A percentile compares a stretch with the other conserved stretches of the same genome.
Evolutionary conservation across 2,888 invertebrate genomes (phyloP).

Genomic region (Brachyptera putata): DNA sequence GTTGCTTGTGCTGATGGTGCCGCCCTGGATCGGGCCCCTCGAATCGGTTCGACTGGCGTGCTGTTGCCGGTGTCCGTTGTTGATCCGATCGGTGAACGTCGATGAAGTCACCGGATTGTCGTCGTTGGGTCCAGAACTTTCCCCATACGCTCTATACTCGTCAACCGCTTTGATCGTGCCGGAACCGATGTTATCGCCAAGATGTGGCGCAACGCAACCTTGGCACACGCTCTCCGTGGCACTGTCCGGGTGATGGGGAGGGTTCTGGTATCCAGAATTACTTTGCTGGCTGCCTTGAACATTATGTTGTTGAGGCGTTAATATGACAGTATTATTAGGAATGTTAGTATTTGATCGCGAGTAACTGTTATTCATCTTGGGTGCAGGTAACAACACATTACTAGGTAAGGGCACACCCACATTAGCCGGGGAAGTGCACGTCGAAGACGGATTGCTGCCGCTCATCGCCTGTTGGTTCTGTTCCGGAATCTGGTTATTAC

Average conservation of each 20-base stretch:
- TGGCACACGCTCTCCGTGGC: slow-evolving; percentile 38
- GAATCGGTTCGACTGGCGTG: slow-evolving; percentile 48
- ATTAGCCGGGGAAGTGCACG: slow-evolving; percentile 1
- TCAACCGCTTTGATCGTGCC: slow-evolving; percentile 33
- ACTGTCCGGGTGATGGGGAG: slow-evolving; percentile 30
- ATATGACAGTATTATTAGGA: neutral
- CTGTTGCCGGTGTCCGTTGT: slow-evolving; percentile 13
- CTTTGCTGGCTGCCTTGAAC: neutral
- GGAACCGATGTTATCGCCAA: slow-evolving; percentile 41
- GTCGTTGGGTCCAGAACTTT: slow-evolving; percentile 29
- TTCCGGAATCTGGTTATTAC: slow-evolving; percentile 39
- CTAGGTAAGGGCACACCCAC: slow-evolving; percentile 33
- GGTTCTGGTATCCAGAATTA: no score
- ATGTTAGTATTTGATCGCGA: slow-evolving; percentile 22
- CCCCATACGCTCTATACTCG: slow-evolving; percentile 6
- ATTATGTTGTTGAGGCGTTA: neutral
- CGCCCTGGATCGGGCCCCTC: slow-evolving; percentile 74
- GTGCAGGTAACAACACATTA: slow-evolving; percentile 27
- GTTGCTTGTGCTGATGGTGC: slow-evolving; percentile 78
- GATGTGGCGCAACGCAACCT: slow-evolving; percentile 41
- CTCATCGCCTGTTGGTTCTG: neutral
- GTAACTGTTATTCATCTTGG: slow-evolving; percentile 18
- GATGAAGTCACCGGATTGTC: slow-evolving; percentile 63
- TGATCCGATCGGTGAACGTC: slow-evolving; percentile 48
- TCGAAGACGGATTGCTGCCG: neutral